These are phyloP conservation scores for Eulithis prunata DNA, from an alignment of 2,888 invertebrate species.

Conservation along the genomic window DNA sequence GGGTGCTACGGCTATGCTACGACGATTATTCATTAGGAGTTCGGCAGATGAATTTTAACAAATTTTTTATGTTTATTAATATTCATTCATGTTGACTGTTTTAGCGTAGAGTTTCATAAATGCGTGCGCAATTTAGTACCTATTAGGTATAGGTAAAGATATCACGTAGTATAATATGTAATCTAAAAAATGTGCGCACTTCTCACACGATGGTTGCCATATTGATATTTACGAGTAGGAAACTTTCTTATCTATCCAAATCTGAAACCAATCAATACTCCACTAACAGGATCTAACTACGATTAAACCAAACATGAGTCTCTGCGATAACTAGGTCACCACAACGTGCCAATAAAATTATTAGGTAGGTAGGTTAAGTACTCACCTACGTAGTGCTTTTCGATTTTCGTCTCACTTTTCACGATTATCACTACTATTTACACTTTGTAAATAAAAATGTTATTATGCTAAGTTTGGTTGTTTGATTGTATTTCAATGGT, in stretches of 20 bases:
- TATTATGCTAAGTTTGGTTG: constrained; percentile 22
- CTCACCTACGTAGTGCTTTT: constrained; percentile 66
- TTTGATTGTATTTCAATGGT: constrained; percentile 40
- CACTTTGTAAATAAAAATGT: constrained; percentile 10
- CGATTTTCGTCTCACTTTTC: constrained; percentile 65
- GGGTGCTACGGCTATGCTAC: not conserved
- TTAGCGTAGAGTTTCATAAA: too few species aligned
- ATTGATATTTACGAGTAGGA: not conserved
- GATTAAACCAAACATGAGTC: constrained; percentile 22
- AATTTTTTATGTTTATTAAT: too few species aligned
- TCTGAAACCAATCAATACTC: constrained; percentile 24
- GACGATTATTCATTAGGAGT: too few species aligned
- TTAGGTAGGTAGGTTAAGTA: constrained; percentile 34
- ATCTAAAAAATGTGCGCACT: not conserved
- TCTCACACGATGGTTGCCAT: too few species aligned
- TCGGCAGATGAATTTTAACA: too few species aligned
- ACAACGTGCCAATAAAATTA: constrained; percentile 75
- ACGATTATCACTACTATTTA: constrained; percentile 22
- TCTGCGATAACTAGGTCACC: constrained; percentile 74
- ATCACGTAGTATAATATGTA: not conserved
- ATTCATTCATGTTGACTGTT: too few species aligned
- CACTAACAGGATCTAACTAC: constrained; percentile 5
- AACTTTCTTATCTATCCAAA: not conserved
- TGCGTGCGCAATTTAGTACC: too few species aligned
- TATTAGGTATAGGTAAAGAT: too few species aligned